Base-by-base conservation (phyloP, 1,140 invertebrate species). In the Zelostemma sp. region DNA sequence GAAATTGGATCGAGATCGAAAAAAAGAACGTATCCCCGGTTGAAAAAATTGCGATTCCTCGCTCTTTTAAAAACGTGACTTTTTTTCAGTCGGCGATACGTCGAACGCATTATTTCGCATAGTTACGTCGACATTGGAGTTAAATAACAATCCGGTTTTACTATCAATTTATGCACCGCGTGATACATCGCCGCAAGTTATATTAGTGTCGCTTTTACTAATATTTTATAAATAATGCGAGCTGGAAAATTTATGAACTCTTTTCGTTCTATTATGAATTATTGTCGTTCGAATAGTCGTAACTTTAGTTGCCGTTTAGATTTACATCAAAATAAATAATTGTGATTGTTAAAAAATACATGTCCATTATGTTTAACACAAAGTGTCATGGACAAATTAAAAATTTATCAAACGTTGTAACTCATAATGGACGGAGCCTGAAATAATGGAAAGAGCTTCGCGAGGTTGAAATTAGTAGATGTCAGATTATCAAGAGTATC, bases 121-220 rank as follows among this genome's bases (percentile, higher is more conserved):
- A 15, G 17, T 46, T 46, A 18, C 43, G 43, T 46, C 16, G 17
- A 46, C 17, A 19, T 15, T 15, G 17, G 9, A n/a, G 43, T 46
- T 46, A 19, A 46, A 18, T n/a, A 19, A 46, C 17, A 46, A 18
- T 46, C 43, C 43, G 43, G 16, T 46, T 46, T 46, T 46, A 46
- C 18, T 46, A 46, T 46, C 43, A 46, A 46, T 46, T 46, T 19
- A 19, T 46, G 43, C 15, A 15, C 12, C 12, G 35, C 15, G 40
- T 15, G 15, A 41, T 38, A 38, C 3, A 14, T 38, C 35, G 41
- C 41, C 35, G 6, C 33, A n/a, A 35, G 33, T 35, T 35, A 35
- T 46, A 19, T 46, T 18, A 18, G 43, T 19, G 43, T 17, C 40
- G n/a, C 40, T 16, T 35, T 35, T 35, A 35, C 33, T 2, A n/a